phyloP scores from a whole-genome alignment of 2,888 invertebrate species.

The Zaprionus bogoriensis region DNA sequence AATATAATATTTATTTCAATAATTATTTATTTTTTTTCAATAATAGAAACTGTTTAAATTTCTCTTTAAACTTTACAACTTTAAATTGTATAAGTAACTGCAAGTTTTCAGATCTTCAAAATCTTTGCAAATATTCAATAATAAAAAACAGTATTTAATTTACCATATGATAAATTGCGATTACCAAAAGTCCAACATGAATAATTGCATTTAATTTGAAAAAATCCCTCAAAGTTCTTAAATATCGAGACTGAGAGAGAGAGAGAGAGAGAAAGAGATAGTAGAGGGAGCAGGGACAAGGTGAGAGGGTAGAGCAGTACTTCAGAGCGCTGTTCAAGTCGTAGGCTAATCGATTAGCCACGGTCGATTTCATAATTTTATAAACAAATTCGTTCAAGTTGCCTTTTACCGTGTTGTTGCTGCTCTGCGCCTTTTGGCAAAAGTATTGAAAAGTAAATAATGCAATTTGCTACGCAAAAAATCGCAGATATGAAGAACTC shows the following conservation, averaged over 20 bases:
- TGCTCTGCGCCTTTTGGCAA: conserved; percentile 34
- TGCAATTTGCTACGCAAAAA: conserved; percentile 65
- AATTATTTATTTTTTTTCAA: too few species aligned
- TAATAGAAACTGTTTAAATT: too few species aligned
- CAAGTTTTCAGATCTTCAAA: background rate
- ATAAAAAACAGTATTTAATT: conserved; percentile 5
- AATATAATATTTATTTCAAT: too few species aligned
- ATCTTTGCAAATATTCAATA: background rate
- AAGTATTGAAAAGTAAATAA: conserved; percentile 66
- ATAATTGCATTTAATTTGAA: conserved; percentile 54
- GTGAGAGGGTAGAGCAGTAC: conserved; percentile 27
- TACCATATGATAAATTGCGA: background rate
- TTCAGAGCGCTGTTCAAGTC: conserved; percentile 2
- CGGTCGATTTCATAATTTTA: conserved; percentile 68
- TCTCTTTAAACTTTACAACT: too few species aligned
- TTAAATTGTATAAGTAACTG: too few species aligned
- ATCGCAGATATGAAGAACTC: conserved; percentile 9
- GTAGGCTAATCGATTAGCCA: conserved; percentile 54
- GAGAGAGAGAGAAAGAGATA: too few species aligned
- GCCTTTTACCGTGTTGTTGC: conserved; percentile 18
- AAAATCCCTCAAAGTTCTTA: conserved; percentile 3
- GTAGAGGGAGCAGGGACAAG: conserved; percentile 17
- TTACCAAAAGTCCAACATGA: conserved; percentile 17
- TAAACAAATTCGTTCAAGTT: conserved; percentile 55
- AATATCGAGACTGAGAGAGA: too few species aligned